A percentile compares a stretch with the other conserved stretches of the same genome.
Conservation (phyloP, 2,113 vertebrate genomes). For the Turnix velox region DNA sequence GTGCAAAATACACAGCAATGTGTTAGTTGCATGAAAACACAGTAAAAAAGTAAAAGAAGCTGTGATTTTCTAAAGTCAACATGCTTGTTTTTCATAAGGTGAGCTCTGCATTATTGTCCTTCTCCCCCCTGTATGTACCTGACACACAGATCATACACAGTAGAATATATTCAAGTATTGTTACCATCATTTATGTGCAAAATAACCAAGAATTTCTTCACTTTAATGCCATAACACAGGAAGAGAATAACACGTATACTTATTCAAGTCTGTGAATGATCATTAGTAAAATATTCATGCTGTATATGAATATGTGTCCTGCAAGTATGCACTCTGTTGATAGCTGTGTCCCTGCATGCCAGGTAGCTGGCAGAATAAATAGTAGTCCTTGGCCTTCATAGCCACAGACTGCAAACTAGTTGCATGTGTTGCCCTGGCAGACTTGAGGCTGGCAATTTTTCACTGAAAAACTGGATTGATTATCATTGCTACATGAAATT, state of each 20-base stretch:
- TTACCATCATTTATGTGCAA: neutral
- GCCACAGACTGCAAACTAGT: neutral
- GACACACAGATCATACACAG: too few relatives aligned
- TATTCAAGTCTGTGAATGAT: neutral
- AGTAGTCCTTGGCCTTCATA: neutral
- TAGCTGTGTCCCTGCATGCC: neutral
- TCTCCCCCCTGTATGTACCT: neutral
- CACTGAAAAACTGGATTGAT: neutral
- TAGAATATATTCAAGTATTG: neutral
- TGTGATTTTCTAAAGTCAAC: neutral
- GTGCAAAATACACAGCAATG: neutral
- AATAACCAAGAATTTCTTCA: neutral
- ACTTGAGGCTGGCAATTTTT: neutral
- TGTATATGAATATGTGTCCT: neutral
- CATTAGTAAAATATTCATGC: neutral
- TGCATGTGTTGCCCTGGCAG: neutral
- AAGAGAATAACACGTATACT: fast-evolving
- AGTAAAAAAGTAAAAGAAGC: neutral
- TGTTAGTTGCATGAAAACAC: neutral
- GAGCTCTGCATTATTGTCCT: fast-evolving
- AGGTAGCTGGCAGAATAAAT: neutral
- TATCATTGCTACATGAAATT: fast-evolving
- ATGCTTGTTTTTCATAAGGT: neutral
- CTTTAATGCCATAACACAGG: neutral
- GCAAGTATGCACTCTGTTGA: neutral